Base-by-base conservation (phyloP, 2,113 vertebrate genomes). In the Archocentrus centrarchus region DNA sequence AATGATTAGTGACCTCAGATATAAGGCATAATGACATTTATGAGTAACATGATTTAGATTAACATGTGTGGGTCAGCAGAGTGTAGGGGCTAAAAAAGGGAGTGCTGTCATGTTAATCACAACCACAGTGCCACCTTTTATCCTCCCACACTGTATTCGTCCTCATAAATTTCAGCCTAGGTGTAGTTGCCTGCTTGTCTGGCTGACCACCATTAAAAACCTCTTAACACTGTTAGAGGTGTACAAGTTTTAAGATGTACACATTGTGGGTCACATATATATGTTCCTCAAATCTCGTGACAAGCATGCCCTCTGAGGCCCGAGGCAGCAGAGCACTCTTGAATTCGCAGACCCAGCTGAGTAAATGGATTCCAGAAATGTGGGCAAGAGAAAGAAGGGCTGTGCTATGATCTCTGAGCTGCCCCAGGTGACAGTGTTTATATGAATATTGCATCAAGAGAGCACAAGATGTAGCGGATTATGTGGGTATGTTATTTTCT, bases 281-380 rank as follows among this genome's bases (percentile, higher is more conserved):
- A 89, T 85, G 90, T 93, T 90, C 84, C 89, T 91, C 68, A 92
- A 87, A 92, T 92, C 90, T 92, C 86, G 88, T 86, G 87, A 89
- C 92, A 85, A 93, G 88, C 88, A 89, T 91, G 91, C 91, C 86
- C 78, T 91, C 79, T 39, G 80, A 85, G 79, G 89, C 93, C 89
- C 5, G 60, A 60, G 89, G 94, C 89, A 61, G 89, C 85, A 75
- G 88, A 87, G 64, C 85, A 68, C 87, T 93, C 89, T 91, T 83
- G 86, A 88, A 94, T 90, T 88, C 80, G 80, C 85, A 82, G 89
- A 89, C 78, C 89, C 90, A 92, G 90, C 88, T 86, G 89, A 93
- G 90, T 92, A 94, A 96, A 95, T 95, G 86, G 90, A 93, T 93
- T 95, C 93, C 94, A 93, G 94, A 94, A 81, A 92, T 91, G 91